These are phyloP conservation scores for Philonicus albiceps DNA, from an alignment of 2,888 invertebrate species.

Conservation along the genomic window DNA sequence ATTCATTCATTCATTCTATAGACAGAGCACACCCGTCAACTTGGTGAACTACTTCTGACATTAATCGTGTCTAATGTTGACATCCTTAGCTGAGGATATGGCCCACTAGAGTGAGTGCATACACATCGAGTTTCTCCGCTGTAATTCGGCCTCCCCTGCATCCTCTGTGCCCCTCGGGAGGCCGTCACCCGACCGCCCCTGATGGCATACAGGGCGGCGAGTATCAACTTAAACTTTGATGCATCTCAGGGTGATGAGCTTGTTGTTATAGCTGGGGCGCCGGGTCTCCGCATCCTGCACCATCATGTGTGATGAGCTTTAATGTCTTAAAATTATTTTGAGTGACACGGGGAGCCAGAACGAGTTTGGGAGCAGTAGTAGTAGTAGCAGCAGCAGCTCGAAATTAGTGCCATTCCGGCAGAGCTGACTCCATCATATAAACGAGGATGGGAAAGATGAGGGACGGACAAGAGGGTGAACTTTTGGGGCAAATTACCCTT, in stretches of 20 bases:
- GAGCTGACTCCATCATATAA: neutral
- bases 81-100: slow-evolving; percentile 35
- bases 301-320: slow-evolving; percentile 27
- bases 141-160: neutral
- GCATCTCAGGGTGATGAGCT: slow-evolving; percentile 31
- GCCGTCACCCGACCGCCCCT: neutral
- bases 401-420: neutral
- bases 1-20: slow-evolving; percentile 29
- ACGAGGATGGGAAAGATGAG: neutral
- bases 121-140: neutral
- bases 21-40: slow-evolving; percentile 36
- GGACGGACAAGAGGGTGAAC: neutral
- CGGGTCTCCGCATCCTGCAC: neutral
- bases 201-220: neutral
- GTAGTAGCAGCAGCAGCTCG: neutral
- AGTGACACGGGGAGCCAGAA: neutral
- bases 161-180: neutral
- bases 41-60: slow-evolving; percentile 41
- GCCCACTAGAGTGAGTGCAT: slow-evolving; percentile 10
- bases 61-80: slow-evolving; percentile 42
- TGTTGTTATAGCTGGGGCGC: slow-evolving; percentile 14
- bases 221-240: slow-evolving; percentile 36
- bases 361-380: neutral
- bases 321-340: slow-evolving; percentile 37
- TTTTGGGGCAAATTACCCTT: slow-evolving; percentile 20